phyloP scores from a whole-genome alignment of 2,888 invertebrate genomes.

The Apoda limacodes region DNA sequence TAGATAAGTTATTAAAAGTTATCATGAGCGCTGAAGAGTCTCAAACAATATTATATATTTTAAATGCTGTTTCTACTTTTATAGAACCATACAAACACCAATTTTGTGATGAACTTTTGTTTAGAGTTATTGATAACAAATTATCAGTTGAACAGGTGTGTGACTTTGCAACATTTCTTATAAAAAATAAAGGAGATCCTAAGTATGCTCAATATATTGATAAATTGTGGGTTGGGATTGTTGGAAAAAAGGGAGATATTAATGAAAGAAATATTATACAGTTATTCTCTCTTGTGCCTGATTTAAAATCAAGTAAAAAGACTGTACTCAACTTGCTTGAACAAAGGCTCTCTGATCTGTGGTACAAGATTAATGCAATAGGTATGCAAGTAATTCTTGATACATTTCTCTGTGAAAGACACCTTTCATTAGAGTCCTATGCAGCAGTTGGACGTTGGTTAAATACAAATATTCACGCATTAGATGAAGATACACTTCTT shows the following conservation, averaged over 20 bases:
- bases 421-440: constrained; percentile 49
- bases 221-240: constrained; percentile 75
- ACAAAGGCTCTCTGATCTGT: constrained; percentile 65
- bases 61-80: constrained; percentile 44
- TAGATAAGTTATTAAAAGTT: constrained; percentile 54
- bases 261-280: constrained; percentile 66
- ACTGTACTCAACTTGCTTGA: constrained; percentile 70
- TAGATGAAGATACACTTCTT: constrained; percentile 67
- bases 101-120: constrained; percentile 72
- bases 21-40: constrained; percentile 59
- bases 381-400: constrained; percentile 61
- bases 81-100: constrained; percentile 58
- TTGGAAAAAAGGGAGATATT: constrained; percentile 68
- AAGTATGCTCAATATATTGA: constrained; percentile 68
- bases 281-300: constrained; percentile 67
- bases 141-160: constrained; percentile 71
- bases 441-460: constrained; percentile 66
- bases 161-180: constrained; percentile 68
- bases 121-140: constrained; percentile 71
- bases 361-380: constrained; percentile 62
- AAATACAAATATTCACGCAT: constrained; percentile 68
- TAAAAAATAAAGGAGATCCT: constrained; percentile 48
- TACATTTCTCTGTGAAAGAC: constrained; percentile 44
- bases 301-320: constrained; percentile 70
- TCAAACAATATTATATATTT: constrained; percentile 51